phyloP scores from a whole-genome alignment of 2,113 vertebrate species.

The Leptobrachium leishanense region DNA sequence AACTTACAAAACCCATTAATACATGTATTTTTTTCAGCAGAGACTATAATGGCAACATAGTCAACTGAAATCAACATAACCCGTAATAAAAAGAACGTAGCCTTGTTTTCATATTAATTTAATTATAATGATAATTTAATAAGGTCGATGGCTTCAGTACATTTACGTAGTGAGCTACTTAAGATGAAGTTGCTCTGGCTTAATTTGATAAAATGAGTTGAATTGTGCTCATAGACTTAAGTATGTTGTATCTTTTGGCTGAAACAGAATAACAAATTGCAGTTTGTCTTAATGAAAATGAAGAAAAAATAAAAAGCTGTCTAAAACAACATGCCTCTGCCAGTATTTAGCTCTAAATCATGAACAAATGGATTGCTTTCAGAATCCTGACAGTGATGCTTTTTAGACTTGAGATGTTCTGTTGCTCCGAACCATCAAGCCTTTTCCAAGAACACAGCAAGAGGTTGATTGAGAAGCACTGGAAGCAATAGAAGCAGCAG shows the following conservation, averaged over 20 bases:
- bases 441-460: conserved; percentile 46
- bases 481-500: conserved; percentile 43
- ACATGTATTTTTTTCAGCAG: too few relatives aligned
- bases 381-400: conserved; percentile 40
- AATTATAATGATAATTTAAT: too few relatives aligned
- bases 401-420: conserved; percentile 42
- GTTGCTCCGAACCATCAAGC: conserved; percentile 38
- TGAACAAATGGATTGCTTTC: conserved; percentile 43
- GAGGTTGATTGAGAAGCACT: conserved; percentile 48
- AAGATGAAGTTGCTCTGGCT: too few relatives aligned
- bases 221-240: background rate
- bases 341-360: conserved; percentile 29
- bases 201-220: too few relatives aligned
- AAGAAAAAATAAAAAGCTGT: conserved; percentile 5
- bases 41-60: too few relatives aligned
- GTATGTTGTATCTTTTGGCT: background rate
- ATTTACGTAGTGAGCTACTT: too few relatives aligned
- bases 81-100: too few relatives aligned
- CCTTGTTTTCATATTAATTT: too few relatives aligned
- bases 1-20: too few relatives aligned
- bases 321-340: conserved; percentile 1
- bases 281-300: conserved; percentile 33
- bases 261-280: background rate
- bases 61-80: too few relatives aligned
- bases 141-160: too few relatives aligned